Conservation (phyloP, 2,113 vertebrate genomes). For the Trematomus loennbergii region DNA sequence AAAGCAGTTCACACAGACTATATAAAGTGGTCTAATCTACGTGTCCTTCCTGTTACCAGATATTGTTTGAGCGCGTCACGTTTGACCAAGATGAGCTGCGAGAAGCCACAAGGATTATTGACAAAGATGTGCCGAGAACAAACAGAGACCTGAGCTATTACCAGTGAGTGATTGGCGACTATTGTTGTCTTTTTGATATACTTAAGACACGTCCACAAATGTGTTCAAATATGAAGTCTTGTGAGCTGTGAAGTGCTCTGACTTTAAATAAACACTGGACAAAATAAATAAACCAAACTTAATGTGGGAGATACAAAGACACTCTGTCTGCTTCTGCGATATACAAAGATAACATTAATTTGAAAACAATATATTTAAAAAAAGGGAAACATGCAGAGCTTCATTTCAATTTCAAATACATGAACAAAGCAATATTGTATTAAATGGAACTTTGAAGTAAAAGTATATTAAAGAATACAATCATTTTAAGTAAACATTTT, state of each 20-base stretch:
- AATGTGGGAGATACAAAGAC: neutral
- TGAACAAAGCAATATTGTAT: neutral
- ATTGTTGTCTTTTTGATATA: neutral
- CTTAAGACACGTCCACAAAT: neutral
- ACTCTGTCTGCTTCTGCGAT: too few species aligned
- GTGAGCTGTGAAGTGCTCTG: neutral
- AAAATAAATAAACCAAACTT: neutral
- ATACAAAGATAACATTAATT: too few species aligned
- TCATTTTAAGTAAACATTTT: neutral
- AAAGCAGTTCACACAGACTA: neutral
- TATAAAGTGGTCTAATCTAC: neutral
- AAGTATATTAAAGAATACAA: neutral
- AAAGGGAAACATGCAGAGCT: neutral
- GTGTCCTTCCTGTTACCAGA: conserved; percentile 49
- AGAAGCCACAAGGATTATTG: conserved; percentile 85
- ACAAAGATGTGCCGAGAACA: conserved; percentile 86
- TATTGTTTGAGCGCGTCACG: conserved; percentile 80
- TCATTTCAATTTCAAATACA: neutral
- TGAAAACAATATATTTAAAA: neutral
- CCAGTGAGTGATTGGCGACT: conserved; percentile 74
- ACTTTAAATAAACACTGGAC: neutral
- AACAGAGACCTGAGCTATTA: conserved; percentile 84
- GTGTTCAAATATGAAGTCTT: neutral
- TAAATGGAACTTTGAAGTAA: neutral
- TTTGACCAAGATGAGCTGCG: conserved; percentile 81